phyloP scores from a whole-genome alignment of 2,113 vertebrate species.

The Aix galericulata region DNA sequence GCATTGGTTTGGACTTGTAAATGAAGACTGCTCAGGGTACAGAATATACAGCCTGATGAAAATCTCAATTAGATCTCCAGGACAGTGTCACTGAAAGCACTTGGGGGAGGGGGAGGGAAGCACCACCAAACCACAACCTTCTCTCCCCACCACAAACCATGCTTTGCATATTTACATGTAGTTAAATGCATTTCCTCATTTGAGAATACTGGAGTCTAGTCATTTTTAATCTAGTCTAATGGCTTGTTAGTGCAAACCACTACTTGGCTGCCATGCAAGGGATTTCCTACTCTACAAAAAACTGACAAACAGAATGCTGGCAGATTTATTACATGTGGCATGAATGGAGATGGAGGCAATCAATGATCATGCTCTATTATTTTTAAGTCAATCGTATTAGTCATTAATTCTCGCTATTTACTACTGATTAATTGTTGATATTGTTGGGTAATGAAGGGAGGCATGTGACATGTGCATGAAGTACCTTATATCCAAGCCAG shows the following conservation, averaged over 20 bases:
- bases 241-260: constrained; percentile 68
- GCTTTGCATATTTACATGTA: neutral
- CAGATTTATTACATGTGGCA: constrained; percentile 21
- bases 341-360: constrained; percentile 39
- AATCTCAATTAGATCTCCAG: neutral
- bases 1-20: neutral
- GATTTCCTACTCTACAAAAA: constrained; percentile 13
- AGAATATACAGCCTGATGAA: neutral
- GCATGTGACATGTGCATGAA: constrained; percentile 75
- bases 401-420: neutral
- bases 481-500: constrained; percentile 99
- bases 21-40: neutral
- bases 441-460: constrained; percentile 59
- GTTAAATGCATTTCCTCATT: constrained; percentile 14
- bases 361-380: constrained; percentile 60
- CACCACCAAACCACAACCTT: neutral
- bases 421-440: constrained; percentile 1
- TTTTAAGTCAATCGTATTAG: constrained; percentile 23
- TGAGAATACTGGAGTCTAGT: neutral
- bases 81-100: constrained; percentile 45
- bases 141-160: constrained; percentile 2
- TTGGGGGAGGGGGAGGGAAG: neutral
- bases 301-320: neutral
- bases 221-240: constrained; percentile 14
- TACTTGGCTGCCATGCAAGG: constrained; percentile 51